Evolutionary conservation across 2,797 vertebrate species (phyloP), one percentile per base, ranked within the genome.

Genomic region (Macrochelys suwanniensis): DNA sequence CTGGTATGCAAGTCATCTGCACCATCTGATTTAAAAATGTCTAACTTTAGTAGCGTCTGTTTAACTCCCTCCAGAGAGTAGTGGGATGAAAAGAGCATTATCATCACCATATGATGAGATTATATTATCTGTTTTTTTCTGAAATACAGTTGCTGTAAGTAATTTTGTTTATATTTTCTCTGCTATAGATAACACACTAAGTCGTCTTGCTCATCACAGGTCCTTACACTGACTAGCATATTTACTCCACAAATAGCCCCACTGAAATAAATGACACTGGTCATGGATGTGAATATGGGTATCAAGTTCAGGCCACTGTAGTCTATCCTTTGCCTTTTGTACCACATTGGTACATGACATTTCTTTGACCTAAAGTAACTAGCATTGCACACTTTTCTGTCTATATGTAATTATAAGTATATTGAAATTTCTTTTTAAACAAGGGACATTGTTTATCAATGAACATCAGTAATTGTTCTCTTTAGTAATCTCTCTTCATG

Each of bases 401-500:
- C 47, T 76, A 42, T 76, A 12, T 28, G 68, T 16, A 54, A 21
- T 76, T 45, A 56, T 76, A 31, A 49, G 10, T 54, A 49, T 74
- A 47, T 92, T n/a, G 61, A 85, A 3, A 51, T 90, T 94, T 90
- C 15, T 83, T 26, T 33, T 87, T 80, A 37, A 50, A 90, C 88
- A 86, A 17, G 12, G 21, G 8, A 13, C 19, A 59, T 88, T 77
- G 37, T 12, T 85, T 88, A 85, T 54, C 37, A 92, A 79, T 82
- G 77, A 94, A 95, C 80, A 85, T 95, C 77, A 90, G 2, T 10
- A 85, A 12, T 95, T 93, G 42, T 49, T 82, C 2, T 33, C 5
- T 49, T 88, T 84, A 59, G 42, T 85, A 87, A 93, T 91, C 51
- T 94, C 3, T 9, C 68, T 92, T 49, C 95, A 21, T 37, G 33